Evolutionary conservation across 2,797 vertebrate species (phyloP), one percentile per base, ranked within the genome.

Genomic region (Urophycis tenuis): DNA sequence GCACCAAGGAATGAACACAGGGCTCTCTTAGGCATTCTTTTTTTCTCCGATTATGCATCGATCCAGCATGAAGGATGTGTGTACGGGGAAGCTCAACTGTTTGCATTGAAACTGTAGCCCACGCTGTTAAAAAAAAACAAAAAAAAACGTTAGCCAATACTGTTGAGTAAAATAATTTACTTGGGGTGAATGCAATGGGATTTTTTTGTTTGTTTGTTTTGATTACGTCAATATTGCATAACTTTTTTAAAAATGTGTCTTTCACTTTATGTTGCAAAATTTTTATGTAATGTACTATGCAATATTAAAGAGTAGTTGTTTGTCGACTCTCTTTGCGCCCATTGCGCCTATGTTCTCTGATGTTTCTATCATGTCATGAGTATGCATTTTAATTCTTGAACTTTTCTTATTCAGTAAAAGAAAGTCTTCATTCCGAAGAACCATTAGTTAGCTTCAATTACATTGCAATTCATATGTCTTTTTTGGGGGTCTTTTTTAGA

Each of bases 311-410:
- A 3, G 14, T 1, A 25, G 60, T 29, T 67, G 14, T 31, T 71
- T 71, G 30, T 87, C 69, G 60, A 64, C 71, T 19, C 36, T 69
- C 32, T 74, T 5, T 69, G 81, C 76, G n/a, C n/a, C n/a, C n/a
- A n/a, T n/a, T n/a, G n/a, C n/a, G n/a, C n/a, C n/a, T n/a, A 10
- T 17, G 25, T 0, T 74, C 4, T 70, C 71, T 70, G 35, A n/a
- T 36, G 32, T 22, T 53, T 85, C 80, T 39, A 53, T 29, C 75
- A 53, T 33, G 35, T 12, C 60, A 14, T 25, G 4, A 31, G 11
- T 32, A 39, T 71, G 30, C 32, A 71, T 32, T 1, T 71, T 31
- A 8, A 31, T 67, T 67, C 3, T 22, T 53, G n/a, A n/a, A n/a
- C n/a, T n/a, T n/a, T n/a, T n/a, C n/a, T n/a, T n/a, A n/a, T n/a